Evolutionary conservation across 1,140 invertebrate genomes (phyloP).

Genomic region (Colletes latitarsis): DNA sequence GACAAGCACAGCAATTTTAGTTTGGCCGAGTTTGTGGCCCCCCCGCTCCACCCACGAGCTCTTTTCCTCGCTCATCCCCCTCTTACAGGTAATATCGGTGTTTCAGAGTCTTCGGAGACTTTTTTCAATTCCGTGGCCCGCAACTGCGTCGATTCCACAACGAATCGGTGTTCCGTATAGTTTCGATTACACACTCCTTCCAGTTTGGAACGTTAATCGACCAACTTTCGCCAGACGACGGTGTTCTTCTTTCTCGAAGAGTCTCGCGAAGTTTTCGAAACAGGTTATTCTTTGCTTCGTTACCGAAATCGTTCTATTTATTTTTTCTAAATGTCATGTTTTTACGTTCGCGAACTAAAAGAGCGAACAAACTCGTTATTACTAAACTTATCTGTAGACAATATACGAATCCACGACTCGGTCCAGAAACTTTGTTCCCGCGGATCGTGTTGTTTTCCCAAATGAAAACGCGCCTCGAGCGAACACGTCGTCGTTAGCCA

Average conservation of each 20-base stretch:
- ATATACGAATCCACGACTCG: not conserved
- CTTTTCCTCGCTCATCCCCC: not conserved
- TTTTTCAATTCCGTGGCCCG: conserved; percentile 6
- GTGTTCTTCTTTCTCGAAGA: not conserved
- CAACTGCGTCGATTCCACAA: not conserved
- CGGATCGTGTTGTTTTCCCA: not conserved
- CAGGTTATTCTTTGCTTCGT: not conserved
- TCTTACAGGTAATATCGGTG: conserved; percentile 15
- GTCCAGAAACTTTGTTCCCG: not conserved
- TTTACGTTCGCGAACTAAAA: too few species aligned
- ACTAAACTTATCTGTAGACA: not conserved
- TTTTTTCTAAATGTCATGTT: too few species aligned
- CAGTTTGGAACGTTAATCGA: not conserved
- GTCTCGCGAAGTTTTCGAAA: not conserved
- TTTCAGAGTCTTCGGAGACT: conserved; percentile 16
- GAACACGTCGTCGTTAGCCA: not conserved
- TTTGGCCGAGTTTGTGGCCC: conserved; percentile 60
- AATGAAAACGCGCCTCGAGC: not conserved
- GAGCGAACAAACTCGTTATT: not conserved
- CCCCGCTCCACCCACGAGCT: not conserved
- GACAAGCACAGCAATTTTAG: conserved; percentile 65
- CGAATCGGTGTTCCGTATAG: not conserved
- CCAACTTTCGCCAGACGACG: not conserved
- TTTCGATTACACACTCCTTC: not conserved
- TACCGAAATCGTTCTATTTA: too few species aligned